These are phyloP conservation scores for Holothuria scabra DNA, from an alignment of 53 echinoderm and acorn worm genomes.

Conservation along the genomic window DNA sequence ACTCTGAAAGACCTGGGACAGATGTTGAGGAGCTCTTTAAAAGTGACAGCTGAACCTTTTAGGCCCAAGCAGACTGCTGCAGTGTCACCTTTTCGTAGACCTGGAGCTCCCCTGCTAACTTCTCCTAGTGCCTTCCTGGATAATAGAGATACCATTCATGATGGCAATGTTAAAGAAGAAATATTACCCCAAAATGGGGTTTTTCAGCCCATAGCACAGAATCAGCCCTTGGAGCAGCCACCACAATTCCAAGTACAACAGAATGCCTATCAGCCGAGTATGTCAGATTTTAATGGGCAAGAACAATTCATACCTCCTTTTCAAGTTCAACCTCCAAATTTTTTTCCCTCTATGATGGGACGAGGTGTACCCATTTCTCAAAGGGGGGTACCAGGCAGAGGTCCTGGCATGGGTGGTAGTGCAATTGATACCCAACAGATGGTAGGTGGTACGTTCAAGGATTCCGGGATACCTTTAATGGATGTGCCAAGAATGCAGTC, in stretches of 20 bases:
- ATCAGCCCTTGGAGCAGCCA: neutral
- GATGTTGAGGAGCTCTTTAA: constrained; percentile 30
- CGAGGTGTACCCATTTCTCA: neutral
- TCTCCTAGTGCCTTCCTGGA: constrained; percentile 43
- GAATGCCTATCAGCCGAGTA: no score
- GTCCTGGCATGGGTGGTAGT: constrained; percentile 10
- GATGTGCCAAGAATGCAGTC: no score
- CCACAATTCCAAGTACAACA: no score
- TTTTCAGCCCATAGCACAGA: neutral
- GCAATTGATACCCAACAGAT: no score
- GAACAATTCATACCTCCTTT: constrained; percentile 1
- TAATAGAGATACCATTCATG: constrained; percentile 17
- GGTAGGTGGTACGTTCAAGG: no score
- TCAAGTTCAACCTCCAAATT: neutral
- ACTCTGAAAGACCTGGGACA: constrained; percentile 40
- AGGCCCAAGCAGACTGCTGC: constrained; percentile 39
- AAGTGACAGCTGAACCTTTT: constrained; percentile 41
- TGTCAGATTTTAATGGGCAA: neutral
- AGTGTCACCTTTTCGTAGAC: constrained; percentile 20
- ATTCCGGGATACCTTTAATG: no score
- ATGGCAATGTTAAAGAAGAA: neutral
- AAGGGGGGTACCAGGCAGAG: neutral
- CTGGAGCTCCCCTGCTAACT: neutral
- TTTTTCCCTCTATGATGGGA: neutral
- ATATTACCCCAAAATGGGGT: neutral